Conservation (phyloP, 2,888 invertebrate genomes). For the Muscina levida region DNA sequence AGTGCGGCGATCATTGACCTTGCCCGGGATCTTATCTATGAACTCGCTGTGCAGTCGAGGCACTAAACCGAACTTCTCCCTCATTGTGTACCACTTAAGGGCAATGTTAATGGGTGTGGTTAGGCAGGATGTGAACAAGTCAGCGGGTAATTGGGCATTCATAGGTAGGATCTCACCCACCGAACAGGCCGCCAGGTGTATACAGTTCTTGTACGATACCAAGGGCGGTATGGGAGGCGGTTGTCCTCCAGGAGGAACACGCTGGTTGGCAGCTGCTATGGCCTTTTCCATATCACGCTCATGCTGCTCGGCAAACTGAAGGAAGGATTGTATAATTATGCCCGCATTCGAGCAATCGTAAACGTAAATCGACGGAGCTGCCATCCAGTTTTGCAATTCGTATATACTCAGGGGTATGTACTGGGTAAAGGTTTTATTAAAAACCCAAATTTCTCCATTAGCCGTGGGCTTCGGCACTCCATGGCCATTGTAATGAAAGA, state of each 20-base stretch:
- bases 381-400: slow-evolving; percentile 99
- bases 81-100: slow-evolving; percentile 95
- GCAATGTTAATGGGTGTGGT: slow-evolving; percentile 99
- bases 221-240: slow-evolving; percentile 61
- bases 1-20: slow-evolving; percentile 95
- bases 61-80: slow-evolving; percentile 88
- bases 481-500: slow-evolving; percentile 99
- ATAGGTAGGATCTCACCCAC: slow-evolving; percentile 96
- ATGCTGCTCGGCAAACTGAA: slow-evolving; percentile 94
- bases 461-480: slow-evolving; percentile 98
- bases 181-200: slow-evolving; percentile 97
- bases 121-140: slow-evolving; percentile 97
- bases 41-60: slow-evolving; percentile 91
- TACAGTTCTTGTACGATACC: slow-evolving; percentile 90
- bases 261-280: slow-evolving; percentile 54
- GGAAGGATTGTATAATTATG: slow-evolving; percentile 94
- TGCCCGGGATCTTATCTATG: slow-evolving; percentile 98
- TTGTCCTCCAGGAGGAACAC: slow-evolving; percentile 54
- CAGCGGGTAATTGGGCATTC: slow-evolving; percentile 98
- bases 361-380: slow-evolving; percentile 98
- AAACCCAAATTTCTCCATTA: slow-evolving; percentile 99
- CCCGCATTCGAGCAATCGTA: slow-evolving; percentile 99
- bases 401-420: slow-evolving; percentile 99
- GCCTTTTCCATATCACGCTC: slow-evolving; percentile 87
- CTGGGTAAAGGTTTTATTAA: slow-evolving; percentile 99